Evolutionary conservation across 2,888 invertebrate species (phyloP), one percentile per base, ranked within the genome.

Genomic region (Hesperia comma): DNA sequence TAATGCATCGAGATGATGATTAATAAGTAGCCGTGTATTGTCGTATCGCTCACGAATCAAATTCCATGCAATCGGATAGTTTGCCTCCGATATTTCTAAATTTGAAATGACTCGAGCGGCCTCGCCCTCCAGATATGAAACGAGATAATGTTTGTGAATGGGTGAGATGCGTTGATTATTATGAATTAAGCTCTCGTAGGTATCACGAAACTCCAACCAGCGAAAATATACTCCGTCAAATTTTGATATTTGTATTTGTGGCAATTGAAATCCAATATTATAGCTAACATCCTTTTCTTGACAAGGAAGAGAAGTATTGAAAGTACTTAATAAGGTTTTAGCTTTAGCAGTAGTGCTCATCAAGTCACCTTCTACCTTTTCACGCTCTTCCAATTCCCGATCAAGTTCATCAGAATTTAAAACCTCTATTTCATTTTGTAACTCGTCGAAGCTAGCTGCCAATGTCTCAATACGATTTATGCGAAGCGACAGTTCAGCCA

Each of bases 31-130:
- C 14, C 61, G 14, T 60, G 72, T 75, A 43, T 73, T 75, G 49
- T 75, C 41, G 37, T 70, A 75, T 0, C 76, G 64, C 3, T 69
- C 51, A 10, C 72, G 72, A 7, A 76, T 32, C 32, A 75, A 32
- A 5, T 70, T 56, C 74, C 76, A 76, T 1, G 75, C 77, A n/a
- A 69, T 49, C 6, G 17, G 1, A 43, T 78, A 76, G 51, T 75
- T 77, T 2, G 43, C 53, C 0, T 64, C 6, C 0, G 73, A 74
- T 1, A 76, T 64, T 40, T 75, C 75, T 1, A 70, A 41, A 54
- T 69, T 69, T 3, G 67, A 69, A 12, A 70, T 55, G 6, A 72
- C 43, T 2, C 69, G 26, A 32, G 69, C 68, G 0, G 72, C 70
- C 10, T 70, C 68, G 17, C 70, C 72, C 17, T 68, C 63, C n/a